A percentile compares a stretch with the other conserved stretches of the same genome.
These are phyloP conservation scores for Silurus lanzhouensis DNA, from an alignment of 2,797 vertebrate genomes.

Conservation along the genomic window DNA sequence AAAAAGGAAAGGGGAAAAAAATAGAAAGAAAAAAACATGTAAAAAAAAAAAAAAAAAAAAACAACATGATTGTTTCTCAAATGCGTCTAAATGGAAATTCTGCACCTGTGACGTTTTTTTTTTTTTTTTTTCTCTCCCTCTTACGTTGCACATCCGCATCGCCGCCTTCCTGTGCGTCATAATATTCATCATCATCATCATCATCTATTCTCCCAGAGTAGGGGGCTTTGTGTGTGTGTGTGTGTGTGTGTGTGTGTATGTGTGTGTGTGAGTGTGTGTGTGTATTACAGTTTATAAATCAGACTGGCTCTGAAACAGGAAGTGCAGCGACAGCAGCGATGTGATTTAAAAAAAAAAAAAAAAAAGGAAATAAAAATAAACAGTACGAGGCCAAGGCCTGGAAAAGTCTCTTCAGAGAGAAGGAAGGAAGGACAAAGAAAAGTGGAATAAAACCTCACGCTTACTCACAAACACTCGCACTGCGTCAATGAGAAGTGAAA, in stretches of 20 bases:
- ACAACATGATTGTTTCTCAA: slow-evolving; percentile 65
- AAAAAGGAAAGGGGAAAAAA: neutral
- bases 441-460: slow-evolving; percentile 58
- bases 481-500: slow-evolving; percentile 61
- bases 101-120: slow-evolving; percentile 47
- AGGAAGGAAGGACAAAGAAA: slow-evolving; percentile 49
- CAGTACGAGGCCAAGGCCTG: slow-evolving; percentile 68
- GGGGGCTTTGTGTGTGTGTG: slow-evolving; percentile 49
- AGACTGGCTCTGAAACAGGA: slow-evolving; percentile 65
- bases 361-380: neutral
- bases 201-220: slow-evolving; percentile 38
- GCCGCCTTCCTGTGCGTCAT: neutral
- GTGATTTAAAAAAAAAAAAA: slow-evolving; percentile 66
- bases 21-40: neutral
- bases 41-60: slow-evolving; percentile 55
- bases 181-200: slow-evolving; percentile 2
- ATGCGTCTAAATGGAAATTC: slow-evolving; percentile 61
- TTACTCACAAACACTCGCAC: slow-evolving; percentile 62
- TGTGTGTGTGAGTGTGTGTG: slow-evolving; percentile 53
- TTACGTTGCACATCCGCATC: slow-evolving; percentile 60
- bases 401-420: slow-evolving; percentile 55
- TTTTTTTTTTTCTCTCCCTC: slow-evolving; percentile 37
- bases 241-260: slow-evolving; percentile 58
- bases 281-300: slow-evolving; percentile 52
- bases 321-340: slow-evolving; percentile 73